Base-by-base conservation (phyloP, 2,113 vertebrate species). In the Callorhinus ursinus region DNA sequence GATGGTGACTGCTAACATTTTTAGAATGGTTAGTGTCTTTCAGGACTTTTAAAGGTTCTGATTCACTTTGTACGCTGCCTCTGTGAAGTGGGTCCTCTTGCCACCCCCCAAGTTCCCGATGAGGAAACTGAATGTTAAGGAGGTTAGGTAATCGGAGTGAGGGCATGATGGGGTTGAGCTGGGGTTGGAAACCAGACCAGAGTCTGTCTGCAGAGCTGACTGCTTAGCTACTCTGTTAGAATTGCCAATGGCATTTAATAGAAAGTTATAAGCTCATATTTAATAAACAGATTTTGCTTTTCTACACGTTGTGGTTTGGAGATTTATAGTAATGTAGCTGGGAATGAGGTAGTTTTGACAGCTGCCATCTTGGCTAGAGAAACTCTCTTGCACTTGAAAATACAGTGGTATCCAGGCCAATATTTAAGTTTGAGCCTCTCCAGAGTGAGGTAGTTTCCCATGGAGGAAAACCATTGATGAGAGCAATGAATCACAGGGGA, bases 281-380 rank as follows among this genome's bases (percentile, higher is more conserved):
- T 90, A 89, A 76, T 85, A 94, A 93, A 72, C 42, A 83, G 59
- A 82, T 71, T 95, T 97, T 92, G 49, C 53, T 89, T 92, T 95
- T 69, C 71, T 82, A 61, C 10, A 65, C 61, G 10, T 72, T 80
- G 42, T 93, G 39, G 51, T 61, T 94, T 92, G 71, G 51, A 87
- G 94, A 72, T 80, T 96, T 86, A 87, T 15, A 77, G n/a, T 85
- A 31, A 59, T n/a, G n/a, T 28, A 85, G n/a, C 77, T 95, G 57
- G 69, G 49, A 95, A n/a, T 15, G 55, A 61, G 61, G 33, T 51
- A 7, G 57, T 86, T 42, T 90, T 94, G 90, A 85, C 42, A 82
- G 61, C 83, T 85, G 33, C 92, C 63, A 85, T 90, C 42, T 85
- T 90, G 88, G 95, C 63, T 42, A n/a, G 15, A 74, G 74, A 95